These are phyloP conservation scores for Sinocyclocheilus grahami DNA, from an alignment of 2,113 vertebrate species.

Conservation along the genomic window DNA sequence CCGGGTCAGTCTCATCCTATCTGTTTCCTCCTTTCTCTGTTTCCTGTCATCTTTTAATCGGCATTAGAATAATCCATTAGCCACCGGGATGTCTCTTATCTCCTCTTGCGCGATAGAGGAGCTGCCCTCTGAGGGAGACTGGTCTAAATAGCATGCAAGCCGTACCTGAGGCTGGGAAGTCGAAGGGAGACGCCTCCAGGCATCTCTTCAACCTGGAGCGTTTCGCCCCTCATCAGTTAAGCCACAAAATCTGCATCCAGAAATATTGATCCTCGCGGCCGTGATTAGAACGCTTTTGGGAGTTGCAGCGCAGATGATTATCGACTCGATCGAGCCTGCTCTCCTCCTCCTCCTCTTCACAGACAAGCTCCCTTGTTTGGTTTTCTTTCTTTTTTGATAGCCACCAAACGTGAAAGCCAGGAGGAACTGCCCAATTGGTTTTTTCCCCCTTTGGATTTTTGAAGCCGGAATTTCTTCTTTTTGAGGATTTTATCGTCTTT, in stretches of 20 bases:
- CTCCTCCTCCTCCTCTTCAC: slow-evolving; percentile 19
- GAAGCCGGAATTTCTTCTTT: slow-evolving; percentile 43
- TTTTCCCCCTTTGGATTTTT: slow-evolving; percentile 28
- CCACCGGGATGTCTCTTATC: slow-evolving; percentile 63
- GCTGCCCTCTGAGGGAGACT: slow-evolving; percentile 69
- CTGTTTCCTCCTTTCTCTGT: slow-evolving; percentile 26
- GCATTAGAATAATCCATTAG: slow-evolving; percentile 69
- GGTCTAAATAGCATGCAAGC: slow-evolving; percentile 71
- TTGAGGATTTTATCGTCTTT: slow-evolving; percentile 47
- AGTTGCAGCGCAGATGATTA: slow-evolving; percentile 43
- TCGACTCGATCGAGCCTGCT: slow-evolving; percentile 14
- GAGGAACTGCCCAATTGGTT: slow-evolving; percentile 6
- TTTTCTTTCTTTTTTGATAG: slow-evolving; percentile 21
- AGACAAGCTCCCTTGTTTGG: slow-evolving; percentile 25
- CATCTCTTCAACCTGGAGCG: slow-evolving; percentile 73
- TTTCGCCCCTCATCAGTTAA: slow-evolving; percentile 42
- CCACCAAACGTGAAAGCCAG: slow-evolving; percentile 30
- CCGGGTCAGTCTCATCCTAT: slow-evolving; percentile 45
- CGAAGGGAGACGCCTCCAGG: slow-evolving; percentile 68
- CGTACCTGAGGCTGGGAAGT: slow-evolving; percentile 71
- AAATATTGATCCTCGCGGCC: slow-evolving; percentile 43
- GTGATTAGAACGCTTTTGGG: slow-evolving; percentile 30
- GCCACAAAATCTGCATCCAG: slow-evolving; percentile 22
- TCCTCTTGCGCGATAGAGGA: slow-evolving; percentile 66
- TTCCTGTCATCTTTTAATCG: slow-evolving; percentile 50